phyloP scores from a whole-genome alignment of 2,888 invertebrate species.

The Torymus tubicola region DNA sequence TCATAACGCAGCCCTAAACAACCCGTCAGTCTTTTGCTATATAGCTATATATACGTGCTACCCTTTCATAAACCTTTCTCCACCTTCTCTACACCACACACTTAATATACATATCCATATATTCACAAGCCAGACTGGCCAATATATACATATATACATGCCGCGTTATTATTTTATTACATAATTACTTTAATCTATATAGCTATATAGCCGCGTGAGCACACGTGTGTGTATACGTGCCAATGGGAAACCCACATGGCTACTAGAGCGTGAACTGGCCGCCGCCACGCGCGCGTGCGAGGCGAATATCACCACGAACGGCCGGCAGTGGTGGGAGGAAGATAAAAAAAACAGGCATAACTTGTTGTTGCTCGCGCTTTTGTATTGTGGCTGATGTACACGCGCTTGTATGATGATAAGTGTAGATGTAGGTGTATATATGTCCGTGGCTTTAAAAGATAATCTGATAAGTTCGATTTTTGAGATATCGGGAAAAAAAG shows the following conservation, averaged over 20 bases:
- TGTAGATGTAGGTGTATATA: not conserved
- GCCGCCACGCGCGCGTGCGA: not conserved
- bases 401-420: not conserved
- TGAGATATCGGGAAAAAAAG: too few species aligned
- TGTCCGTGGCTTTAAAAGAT: too few species aligned
- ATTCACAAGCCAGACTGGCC: too few species aligned
- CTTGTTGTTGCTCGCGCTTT: not conserved
- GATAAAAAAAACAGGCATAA: slow-evolving; percentile 8
- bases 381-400: not conserved
- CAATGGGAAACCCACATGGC: slow-evolving; percentile 57
- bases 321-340: too few species aligned
- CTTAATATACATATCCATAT: too few species aligned
- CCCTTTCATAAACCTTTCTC: too few species aligned
- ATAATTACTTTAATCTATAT: slow-evolving; percentile 49
- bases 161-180: slow-evolving; percentile 31
- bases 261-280: slow-evolving; percentile 57
- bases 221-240: not conserved
- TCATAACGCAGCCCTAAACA: too few species aligned
- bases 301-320: slow-evolving; percentile 56
- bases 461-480: too few species aligned
- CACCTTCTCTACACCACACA: too few species aligned
- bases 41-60: too few species aligned
- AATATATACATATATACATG: too few species aligned
- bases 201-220: slow-evolving; percentile 5
- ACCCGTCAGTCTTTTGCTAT: too few species aligned